Percentiles rank a stretch among this genome's conserved stretches.
Conservation (phyloP, 2,888 invertebrate genomes). For the Yponomeuta plumbellus region DNA sequence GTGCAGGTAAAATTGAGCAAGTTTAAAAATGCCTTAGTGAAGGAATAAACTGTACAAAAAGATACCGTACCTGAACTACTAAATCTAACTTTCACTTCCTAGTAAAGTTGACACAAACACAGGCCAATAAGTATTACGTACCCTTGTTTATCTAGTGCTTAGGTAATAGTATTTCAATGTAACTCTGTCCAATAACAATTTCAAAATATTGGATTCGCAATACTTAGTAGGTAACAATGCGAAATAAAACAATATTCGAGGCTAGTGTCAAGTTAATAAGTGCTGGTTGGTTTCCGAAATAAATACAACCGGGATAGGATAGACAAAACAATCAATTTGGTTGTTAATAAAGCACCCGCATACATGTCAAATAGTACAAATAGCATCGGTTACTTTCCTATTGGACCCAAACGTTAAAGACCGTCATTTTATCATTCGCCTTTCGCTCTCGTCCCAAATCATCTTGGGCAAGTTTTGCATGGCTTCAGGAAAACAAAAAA, state of each 20-base stretch:
- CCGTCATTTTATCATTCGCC: neutral
- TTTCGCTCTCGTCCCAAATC: neutral
- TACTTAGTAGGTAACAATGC: neutral
- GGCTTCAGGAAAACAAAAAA: no score
- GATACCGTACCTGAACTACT: neutral
- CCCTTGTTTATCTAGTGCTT: constrained; percentile 9
- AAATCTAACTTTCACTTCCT: constrained; percentile 15
- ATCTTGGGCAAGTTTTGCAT: no score
- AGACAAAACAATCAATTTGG: constrained; percentile 40
- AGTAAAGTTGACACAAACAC: constrained; percentile 10
- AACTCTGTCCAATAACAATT: neutral
- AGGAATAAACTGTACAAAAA: neutral
- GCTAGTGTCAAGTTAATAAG: neutral
- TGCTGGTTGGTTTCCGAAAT: neutral
- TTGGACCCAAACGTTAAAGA: neutral
- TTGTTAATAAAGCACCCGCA: constrained; percentile 39
- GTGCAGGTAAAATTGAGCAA: no score
- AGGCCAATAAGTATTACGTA: constrained; percentile 10
- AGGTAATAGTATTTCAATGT: constrained; percentile 8
- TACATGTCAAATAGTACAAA: constrained; percentile 20
- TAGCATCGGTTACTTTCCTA: constrained; percentile 9
- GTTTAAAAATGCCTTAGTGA: no score
- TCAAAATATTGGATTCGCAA: constrained; percentile 10
- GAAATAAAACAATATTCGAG: neutral
- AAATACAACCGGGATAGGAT: constrained; percentile 19